Percentiles rank a stretch among this genome's conserved stretches.
phyloP scores from a whole-genome alignment of 2,888 invertebrate species.

The Philereme transversata region DNA sequence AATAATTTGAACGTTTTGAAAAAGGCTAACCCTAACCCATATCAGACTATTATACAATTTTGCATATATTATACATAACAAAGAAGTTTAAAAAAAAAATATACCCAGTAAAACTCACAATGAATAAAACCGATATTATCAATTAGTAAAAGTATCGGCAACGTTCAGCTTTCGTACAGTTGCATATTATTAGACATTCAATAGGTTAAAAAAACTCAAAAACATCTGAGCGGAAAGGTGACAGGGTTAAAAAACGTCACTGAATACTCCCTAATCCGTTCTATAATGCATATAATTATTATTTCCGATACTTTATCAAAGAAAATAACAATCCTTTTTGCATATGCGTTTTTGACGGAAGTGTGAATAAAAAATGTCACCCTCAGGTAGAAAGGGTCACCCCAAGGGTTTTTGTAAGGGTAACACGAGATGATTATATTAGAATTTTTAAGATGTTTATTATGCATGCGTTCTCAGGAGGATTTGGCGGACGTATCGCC shows the following conservation, averaged over 20 bases:
- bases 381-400: constrained; percentile 78
- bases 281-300: constrained; percentile 84
- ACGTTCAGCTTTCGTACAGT: constrained; percentile 66
- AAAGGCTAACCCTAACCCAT: neutral
- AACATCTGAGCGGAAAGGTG: constrained; percentile 78
- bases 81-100: constrained; percentile 43
- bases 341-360: constrained; percentile 80
- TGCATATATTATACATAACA: constrained; percentile 43
- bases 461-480: constrained; percentile 82
- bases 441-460: constrained; percentile 72
- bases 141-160: constrained; percentile 61
- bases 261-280: constrained; percentile 78
- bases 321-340: constrained; percentile 81
- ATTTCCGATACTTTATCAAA: constrained; percentile 81
- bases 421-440: constrained; percentile 71
- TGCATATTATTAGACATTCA: constrained; percentile 73
- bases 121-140: constrained; percentile 56
- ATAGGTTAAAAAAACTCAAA: constrained; percentile 56
- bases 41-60: constrained; percentile 15
- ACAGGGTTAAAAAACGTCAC: constrained; percentile 76
- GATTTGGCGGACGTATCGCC: constrained; percentile 68
- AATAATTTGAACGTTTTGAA: neutral
- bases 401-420: constrained; percentile 67
- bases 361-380: constrained; percentile 82
- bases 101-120: constrained; percentile 50